Base-by-base conservation (phyloP, 2,888 invertebrate species). In the Aleiodes leptofemur region DNA sequence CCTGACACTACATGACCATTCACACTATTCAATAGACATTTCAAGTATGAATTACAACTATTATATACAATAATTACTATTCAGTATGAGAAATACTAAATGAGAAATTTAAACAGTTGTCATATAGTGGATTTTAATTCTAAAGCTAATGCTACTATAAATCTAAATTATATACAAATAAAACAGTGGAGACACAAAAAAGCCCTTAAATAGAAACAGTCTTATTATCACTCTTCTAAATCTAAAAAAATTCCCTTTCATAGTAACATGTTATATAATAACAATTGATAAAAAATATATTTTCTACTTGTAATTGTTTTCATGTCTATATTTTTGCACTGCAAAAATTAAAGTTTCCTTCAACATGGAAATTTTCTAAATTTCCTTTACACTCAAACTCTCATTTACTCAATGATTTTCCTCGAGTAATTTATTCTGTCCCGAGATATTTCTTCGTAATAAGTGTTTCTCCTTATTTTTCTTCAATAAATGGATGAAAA, bases 381-480 rank as follows among this genome's bases (percentile, higher is more conserved):
- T 64, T n/a, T 9, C 0, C 43, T 43, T 14, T 56, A 7, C 3
- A 11, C 23, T 11, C 16, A 16, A 5, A 13, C 34, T 1, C 50
- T 23, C 2, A 7, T 23, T 34, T 29, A 7, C 29, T 68, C 51
- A 34, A 51, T 51, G 14, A 53, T 51, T 73, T 78, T 31, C 48
- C 64, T 79, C 78, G 29, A 83, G 79, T 11, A 83, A 76, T 0
- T 78, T 80, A 74, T 82, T 79, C 34, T 83, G 81, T 0, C 82
- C 83, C 1, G 82, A 82, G 0, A 76, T 74, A 48, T 83, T 83
- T 31, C 79, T 77, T 3, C 76, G 76, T 3, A 82, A 53, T 1
- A 55, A 38, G 14, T 80, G 77, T 16, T 76, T 55, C 6, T 78
- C 57, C 9, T 34, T 56, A 31, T 76, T 78, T 38, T 59, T 81